Conservation (phyloP, 2,113 vertebrate species). For the Lophotis ruficrista region DNA sequence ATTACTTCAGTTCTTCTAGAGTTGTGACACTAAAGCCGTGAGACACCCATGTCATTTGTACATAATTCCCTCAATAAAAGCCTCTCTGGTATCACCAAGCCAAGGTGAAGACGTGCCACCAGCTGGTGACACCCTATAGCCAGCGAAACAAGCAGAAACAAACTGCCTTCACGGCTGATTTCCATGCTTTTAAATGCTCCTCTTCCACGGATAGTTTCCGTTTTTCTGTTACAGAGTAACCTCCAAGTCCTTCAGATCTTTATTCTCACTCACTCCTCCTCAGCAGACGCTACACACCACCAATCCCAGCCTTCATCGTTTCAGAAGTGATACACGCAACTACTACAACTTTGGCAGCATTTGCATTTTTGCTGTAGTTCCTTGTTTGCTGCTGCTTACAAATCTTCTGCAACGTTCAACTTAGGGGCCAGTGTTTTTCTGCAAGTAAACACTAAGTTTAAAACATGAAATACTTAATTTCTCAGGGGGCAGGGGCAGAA, state of each 20-base stretch:
- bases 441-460: background rate
- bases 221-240: background rate
- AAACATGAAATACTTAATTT: background rate
- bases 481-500: background rate
- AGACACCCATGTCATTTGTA: background rate
- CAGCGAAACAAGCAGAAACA: background rate
- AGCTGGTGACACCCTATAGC: background rate
- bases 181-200: background rate
- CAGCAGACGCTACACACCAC: background rate
- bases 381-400: background rate
- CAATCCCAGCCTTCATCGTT: background rate
- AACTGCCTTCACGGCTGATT: background rate
- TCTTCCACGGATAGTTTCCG: no score
- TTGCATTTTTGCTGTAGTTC: background rate
- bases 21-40: rapidly evolving
- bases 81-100: background rate
- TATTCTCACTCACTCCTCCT: background rate
- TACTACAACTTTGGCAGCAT: background rate
- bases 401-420: background rate
- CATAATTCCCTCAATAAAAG: background rate
- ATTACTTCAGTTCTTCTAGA: background rate
- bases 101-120: background rate
- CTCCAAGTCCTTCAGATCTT: background rate
- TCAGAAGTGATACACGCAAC: background rate
- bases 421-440: background rate